Evolutionary conservation across 2,888 invertebrate genomes (phyloP).

Genomic region (Chymomyza fuscimana): DNA sequence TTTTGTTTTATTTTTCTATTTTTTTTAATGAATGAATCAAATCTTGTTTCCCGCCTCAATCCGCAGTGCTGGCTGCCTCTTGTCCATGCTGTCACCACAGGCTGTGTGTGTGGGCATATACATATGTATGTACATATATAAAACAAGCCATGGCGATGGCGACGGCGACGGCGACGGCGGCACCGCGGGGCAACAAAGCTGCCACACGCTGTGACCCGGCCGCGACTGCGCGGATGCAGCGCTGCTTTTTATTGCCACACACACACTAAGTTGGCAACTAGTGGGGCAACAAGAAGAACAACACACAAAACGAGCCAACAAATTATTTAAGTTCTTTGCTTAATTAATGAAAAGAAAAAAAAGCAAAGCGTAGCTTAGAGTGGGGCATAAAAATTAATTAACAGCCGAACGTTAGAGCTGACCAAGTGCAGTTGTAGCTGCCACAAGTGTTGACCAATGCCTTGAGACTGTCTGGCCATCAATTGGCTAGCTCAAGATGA

Average conservation of each 20-base stretch:
- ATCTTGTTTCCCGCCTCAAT: background rate
- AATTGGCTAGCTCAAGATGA: background rate
- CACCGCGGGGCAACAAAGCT: conserved; percentile 22
- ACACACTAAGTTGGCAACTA: conserved; percentile 22
- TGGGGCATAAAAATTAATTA: conserved; percentile 70
- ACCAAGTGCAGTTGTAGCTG: background rate
- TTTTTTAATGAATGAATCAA: conserved; percentile 60
- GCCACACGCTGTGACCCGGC: conserved; percentile 53
- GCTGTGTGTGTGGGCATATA: conserved; percentile 52
- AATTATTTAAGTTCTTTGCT: conserved; percentile 65
- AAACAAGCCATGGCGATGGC: conserved; percentile 15
- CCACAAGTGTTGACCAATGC: background rate
- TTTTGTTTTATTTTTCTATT: conserved; percentile 4
- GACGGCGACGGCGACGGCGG: conserved; percentile 9
- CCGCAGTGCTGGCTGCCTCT: too few species aligned
- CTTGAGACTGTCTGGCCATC: background rate
- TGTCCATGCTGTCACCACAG: background rate
- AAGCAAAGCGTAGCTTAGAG: conserved; percentile 61
- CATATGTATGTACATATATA: background rate
- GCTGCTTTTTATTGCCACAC: conserved; percentile 23
- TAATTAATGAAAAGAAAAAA: conserved; percentile 60
- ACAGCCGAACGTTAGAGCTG: conserved; percentile 27
- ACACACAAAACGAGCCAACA: conserved; percentile 28
- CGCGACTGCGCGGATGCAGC: background rate
- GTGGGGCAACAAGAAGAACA: conserved; percentile 33